These are phyloP conservation scores for Stratiomys singularior DNA, from an alignment of 2,888 invertebrate genomes.

Conservation along the genomic window DNA sequence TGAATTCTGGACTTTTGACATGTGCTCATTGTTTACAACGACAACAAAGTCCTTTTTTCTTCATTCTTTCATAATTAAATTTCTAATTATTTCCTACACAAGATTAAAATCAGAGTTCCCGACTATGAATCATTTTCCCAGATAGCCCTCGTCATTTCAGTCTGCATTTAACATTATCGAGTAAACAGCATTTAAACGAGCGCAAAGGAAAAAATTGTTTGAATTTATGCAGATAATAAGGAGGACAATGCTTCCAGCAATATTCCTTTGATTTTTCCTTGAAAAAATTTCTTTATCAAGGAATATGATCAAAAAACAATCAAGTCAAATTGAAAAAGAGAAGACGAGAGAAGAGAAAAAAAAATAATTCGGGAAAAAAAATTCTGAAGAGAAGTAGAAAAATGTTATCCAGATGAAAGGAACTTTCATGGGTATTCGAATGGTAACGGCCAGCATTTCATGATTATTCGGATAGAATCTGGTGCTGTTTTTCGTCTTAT, in stretches of 20 bases:
- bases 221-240: conserved; percentile 24
- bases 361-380: no score
- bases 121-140: background rate
- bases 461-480: conserved; percentile 34
- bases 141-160: conserved; percentile 24
- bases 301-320: conserved; percentile 37
- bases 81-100: conserved; percentile 30
- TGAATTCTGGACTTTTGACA: background rate
- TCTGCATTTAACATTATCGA: conserved; percentile 43
- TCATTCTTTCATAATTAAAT: conserved; percentile 12
- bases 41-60: background rate
- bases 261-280: conserved; percentile 43
- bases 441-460: background rate
- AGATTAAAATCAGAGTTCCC: background rate
- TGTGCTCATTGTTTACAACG: background rate
- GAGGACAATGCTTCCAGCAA: conserved; percentile 37
- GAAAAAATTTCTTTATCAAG: conserved; percentile 34
- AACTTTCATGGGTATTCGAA: conserved; percentile 20
- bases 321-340: conserved; percentile 29
- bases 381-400: background rate
- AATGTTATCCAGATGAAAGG: conserved; percentile 13
- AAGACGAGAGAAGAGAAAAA: background rate
- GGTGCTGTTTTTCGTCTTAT: background rate
- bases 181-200: conserved; percentile 19
- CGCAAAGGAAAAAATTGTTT: conserved; percentile 8